Percentiles rank a stretch among this genome's conserved stretches.
phyloP scores from a whole-genome alignment of 2,797 vertebrate species.

The Epinephelus coioides region DNA sequence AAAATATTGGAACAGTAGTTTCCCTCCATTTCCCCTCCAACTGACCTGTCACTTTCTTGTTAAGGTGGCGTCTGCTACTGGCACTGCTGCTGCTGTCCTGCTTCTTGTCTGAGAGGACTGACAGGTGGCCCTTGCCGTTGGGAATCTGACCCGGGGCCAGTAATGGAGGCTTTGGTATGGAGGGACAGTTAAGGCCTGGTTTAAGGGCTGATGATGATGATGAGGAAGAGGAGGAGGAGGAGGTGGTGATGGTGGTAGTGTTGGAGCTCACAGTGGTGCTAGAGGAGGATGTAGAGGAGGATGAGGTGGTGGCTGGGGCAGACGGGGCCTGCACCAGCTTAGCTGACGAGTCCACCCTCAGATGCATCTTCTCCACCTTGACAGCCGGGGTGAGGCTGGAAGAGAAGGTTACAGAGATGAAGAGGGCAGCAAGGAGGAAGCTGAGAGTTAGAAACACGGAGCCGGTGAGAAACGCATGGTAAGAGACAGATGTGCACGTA shows the following conservation, averaged over 20 bases:
- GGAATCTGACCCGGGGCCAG: slow-evolving; percentile 96
- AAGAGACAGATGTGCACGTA: slow-evolving; percentile 68
- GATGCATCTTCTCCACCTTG: slow-evolving; percentile 97
- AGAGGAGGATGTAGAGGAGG: slow-evolving; percentile 83
- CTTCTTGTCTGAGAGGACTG: slow-evolving; percentile 90
- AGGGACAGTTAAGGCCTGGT: slow-evolving; percentile 99
- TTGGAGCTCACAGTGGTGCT: slow-evolving; percentile 89
- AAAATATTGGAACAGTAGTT: neutral
- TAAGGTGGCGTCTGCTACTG: slow-evolving; percentile 94
- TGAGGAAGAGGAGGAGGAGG: slow-evolving; percentile 56
- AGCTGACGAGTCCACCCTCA: slow-evolving; percentile 92
- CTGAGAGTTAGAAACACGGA: slow-evolving; percentile 74
- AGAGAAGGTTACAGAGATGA: slow-evolving; percentile 78
- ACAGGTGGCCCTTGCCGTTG: slow-evolving; percentile 97
- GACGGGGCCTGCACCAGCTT: slow-evolving; percentile 90
- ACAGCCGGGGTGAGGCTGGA: slow-evolving; percentile 93
- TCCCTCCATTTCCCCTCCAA: slow-evolving; percentile 5
- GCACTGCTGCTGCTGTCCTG: slow-evolving; percentile 87
- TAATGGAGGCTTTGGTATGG: slow-evolving; percentile 99
- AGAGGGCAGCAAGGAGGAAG: slow-evolving; percentile 72
- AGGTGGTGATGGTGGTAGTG: slow-evolving; percentile 80
- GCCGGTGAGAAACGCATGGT: slow-evolving; percentile 63
- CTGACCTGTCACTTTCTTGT: slow-evolving; percentile 97
- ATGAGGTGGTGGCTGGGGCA: slow-evolving; percentile 85
- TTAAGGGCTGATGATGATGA: slow-evolving; percentile 88